Base-by-base conservation (phyloP, 2,113 vertebrate genomes). In the Gyps fulvus region DNA sequence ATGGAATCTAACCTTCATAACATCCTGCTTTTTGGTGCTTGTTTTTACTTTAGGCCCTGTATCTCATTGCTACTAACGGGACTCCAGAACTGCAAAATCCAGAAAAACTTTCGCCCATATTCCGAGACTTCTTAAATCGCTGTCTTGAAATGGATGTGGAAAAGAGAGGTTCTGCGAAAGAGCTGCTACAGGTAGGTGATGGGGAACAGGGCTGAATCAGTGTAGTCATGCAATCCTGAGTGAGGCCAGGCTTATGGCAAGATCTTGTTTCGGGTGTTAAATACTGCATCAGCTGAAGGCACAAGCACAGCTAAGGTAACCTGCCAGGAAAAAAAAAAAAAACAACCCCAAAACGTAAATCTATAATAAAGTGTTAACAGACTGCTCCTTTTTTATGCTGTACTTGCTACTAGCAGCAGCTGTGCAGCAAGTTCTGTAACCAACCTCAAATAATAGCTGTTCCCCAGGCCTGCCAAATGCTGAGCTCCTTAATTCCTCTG, bases 91-190 rank as follows among this genome's bases (percentile, higher is more conserved):
- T 99, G 84, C 99, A 99, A 98, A 99, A 99, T 80, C 99, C 99
- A 0, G 99, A 99, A 97, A 99, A 99, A 80, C 98, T 99, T 76
- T 99, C 99, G 0, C 72, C 97, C 12, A 98, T 98, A 65, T 99
- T 99, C 97, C 97, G 99, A 97, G 99, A 99, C 97, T 99, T 99
- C 96, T 97, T 99, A 85, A 99, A 99, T 92, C 98, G 99, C 91
- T 99, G 99, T 96, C 98, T 99, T 76, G 99, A 99, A 97, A 99
- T 99, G 99, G 99, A 99, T 0, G 99, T 99, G 96, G 99, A 99
- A 87, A 99, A 99, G 97, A 99, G 99, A 94, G 99, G 99, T 4
- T 99, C 99, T 1, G 99, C 99, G 10, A 99, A 99, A 96, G 99
- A 99, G 58, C 98, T 99, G 5, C 98, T 99, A 13, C 99, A 99